Conservation (phyloP, 1,140 invertebrate species). For the Sminthurinus signatus region DNA sequence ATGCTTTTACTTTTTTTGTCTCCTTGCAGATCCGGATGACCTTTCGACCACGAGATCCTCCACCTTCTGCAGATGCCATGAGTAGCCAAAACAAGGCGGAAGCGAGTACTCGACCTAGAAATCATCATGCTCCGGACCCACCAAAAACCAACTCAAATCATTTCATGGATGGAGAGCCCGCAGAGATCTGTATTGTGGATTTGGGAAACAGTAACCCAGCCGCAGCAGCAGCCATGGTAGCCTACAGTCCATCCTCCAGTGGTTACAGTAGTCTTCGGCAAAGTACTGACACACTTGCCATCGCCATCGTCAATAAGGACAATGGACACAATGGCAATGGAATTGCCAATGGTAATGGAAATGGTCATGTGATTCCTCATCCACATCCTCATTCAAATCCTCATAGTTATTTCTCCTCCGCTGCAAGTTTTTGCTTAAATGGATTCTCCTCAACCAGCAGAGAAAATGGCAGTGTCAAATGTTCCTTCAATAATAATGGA, state of each 20-base stretch:
- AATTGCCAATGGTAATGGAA: no score
- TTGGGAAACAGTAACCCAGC: constrained; percentile 16
- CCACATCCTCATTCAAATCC: constrained; percentile 22
- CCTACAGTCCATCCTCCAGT: constrained; percentile 35
- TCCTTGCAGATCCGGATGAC: constrained; percentile 38
- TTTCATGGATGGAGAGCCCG: constrained; percentile 9
- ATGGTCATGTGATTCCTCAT: background rate
- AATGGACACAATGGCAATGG: no score
- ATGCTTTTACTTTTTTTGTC: no score
- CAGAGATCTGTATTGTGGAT: constrained; percentile 26
- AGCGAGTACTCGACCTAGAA: constrained; percentile 31
- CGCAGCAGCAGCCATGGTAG: constrained; percentile 5
- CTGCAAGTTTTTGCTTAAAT: background rate
- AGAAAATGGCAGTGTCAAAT: background rate
- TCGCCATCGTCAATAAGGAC: constrained; percentile 8
- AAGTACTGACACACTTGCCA: constrained; percentile 28
- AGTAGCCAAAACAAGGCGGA: constrained; percentile 24
- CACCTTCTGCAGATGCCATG: constrained; percentile 18
- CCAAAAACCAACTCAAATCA: constrained; percentile 7
- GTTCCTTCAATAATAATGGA: no score
- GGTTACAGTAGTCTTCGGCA: constrained; percentile 35
- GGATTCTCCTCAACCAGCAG: no score
- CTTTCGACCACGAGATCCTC: constrained; percentile 35
- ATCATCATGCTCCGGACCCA: constrained; percentile 38
- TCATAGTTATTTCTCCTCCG: constrained; percentile 14